A percentile compares a stretch with the other conserved stretches of the same genome.
Conservation (phyloP, 2,888 invertebrate genomes). For the Bellardia bayeri region DNA sequence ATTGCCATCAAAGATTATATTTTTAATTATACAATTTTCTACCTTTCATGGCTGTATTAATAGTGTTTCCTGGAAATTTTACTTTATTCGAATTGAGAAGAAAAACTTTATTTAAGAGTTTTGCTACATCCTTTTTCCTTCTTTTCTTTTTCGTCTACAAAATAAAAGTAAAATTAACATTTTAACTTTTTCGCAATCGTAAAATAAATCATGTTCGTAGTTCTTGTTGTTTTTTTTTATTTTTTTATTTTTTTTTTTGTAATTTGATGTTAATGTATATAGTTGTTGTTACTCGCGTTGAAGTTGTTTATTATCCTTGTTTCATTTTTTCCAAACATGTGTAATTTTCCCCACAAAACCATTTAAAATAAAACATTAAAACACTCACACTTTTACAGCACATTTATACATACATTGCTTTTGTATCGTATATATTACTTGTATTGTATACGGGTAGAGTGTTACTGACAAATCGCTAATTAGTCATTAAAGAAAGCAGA, state of each 20-base stretch:
- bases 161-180: conserved; percentile 42
- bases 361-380: conserved; percentile 24
- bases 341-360: conserved; percentile 37
- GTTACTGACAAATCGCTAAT: conserved; percentile 66
- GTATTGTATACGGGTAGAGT: conserved; percentile 38
- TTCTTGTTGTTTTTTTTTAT: conserved; percentile 9
- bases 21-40: conserved; percentile 10
- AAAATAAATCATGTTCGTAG: conserved; percentile 55
- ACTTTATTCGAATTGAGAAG: background rate
- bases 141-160: background rate
- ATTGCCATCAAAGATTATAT: background rate
- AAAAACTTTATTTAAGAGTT: conserved; percentile 25
- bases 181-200: conserved; percentile 46
- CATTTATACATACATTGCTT: background rate
- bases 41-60: background rate
- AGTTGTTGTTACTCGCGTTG: conserved; percentile 20
- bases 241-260: background rate
- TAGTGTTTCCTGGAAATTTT: background rate
- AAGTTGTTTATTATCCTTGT: conserved; percentile 50
- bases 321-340: conserved; percentile 35
- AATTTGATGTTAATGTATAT: conserved; percentile 19
- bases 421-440: background rate
- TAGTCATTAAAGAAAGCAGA: conserved; percentile 55
- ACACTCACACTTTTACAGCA: conserved; percentile 1
- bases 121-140: conserved; percentile 17